Conservation (phyloP, 2,797 vertebrate genomes). For the Acipenser oxyrinchus region DNA sequence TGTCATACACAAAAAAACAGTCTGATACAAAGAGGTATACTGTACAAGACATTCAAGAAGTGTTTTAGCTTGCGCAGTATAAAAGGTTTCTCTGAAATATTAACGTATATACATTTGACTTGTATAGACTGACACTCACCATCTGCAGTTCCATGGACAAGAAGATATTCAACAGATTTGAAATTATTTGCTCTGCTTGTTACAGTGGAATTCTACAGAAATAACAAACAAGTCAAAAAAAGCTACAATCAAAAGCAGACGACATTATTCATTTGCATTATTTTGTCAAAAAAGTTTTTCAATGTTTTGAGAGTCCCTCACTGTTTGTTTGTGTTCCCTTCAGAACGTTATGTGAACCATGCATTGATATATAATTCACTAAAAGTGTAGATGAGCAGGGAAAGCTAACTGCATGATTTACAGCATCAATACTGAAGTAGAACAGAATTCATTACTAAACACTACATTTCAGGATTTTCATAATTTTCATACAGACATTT, state of each 20-base stretch:
- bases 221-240: conserved; percentile 7
- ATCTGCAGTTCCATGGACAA: conserved; percentile 97
- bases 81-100: conserved; percentile 38
- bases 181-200: conserved; percentile 86
- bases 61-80: conserved; percentile 61
- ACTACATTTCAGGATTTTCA: too few relatives aligned
- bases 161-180: conserved; percentile 77
- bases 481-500: too few relatives aligned
- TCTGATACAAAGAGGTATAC: conserved; percentile 51
- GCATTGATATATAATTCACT: too few relatives aligned
- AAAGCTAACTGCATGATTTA: too few relatives aligned
- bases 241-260: neutral
- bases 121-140: conserved; percentile 55
- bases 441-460: too few relatives aligned
- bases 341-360: too few relatives aligned
- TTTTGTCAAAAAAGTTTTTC: too few relatives aligned
- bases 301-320: too few relatives aligned
- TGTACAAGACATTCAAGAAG: conserved; percentile 60
- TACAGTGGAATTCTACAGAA: conserved; percentile 85
- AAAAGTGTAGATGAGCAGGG: too few relatives aligned
- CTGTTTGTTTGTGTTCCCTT: too few relatives aligned
- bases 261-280: too few relatives aligned
- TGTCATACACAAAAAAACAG: conserved; percentile 24
- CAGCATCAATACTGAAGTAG: too few relatives aligned
- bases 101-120: neutral